Base-by-base conservation (phyloP, 2,888 invertebrate genomes). In the Cistogaster globosa region DNA sequence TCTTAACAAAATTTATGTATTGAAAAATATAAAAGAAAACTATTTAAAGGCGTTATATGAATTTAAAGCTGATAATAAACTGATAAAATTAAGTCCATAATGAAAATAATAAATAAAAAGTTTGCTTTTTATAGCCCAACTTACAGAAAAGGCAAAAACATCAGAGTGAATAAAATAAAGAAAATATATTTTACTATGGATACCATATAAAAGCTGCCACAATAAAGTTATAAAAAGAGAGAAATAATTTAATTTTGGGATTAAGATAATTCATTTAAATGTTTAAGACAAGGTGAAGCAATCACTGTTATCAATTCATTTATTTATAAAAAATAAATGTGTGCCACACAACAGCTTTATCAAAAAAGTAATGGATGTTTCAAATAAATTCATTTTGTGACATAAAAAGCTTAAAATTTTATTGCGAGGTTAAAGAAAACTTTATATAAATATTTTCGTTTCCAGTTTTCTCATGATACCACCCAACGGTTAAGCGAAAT, bases 201-300 rank as follows among this genome's bases (percentile, higher is more conserved):
- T 2, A 16, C 26, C 26, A 68, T 69, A n/a, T n/a, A n/a, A n/a
- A 60, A 42, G 42, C 51, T 68, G 42, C 42, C 53, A 32, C 26
- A 22, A 26, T 20, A 55, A 36, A 51, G 42, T 45, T 36, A 78
- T 55, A 57, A 71, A 65, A 14, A 32, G 1, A 4, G 36, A 9
- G 45, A 65, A 71, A 71, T 63, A 57, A 32, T 71, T 79, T 55
- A 63, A 57, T 7, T 57, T 55, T 71, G 22, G 42, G 53, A 77
- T 77, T 77, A 72, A 72, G 83, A 83, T 83, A 72, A 77, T 77
- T 65, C 67, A 72, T 42, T 72, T 9, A 77, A 77, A 67, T 67
- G 42, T 72, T 58, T 4, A 20, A 38, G 32, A 4, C 65, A 72
- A 72, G 58, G 76, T 77, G 53, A 75, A 60, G 51, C 22, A 51